Conservation (phyloP, 37 sponge, comb jelly and placozoan species). For the Petrosia ficiformis region DNA sequence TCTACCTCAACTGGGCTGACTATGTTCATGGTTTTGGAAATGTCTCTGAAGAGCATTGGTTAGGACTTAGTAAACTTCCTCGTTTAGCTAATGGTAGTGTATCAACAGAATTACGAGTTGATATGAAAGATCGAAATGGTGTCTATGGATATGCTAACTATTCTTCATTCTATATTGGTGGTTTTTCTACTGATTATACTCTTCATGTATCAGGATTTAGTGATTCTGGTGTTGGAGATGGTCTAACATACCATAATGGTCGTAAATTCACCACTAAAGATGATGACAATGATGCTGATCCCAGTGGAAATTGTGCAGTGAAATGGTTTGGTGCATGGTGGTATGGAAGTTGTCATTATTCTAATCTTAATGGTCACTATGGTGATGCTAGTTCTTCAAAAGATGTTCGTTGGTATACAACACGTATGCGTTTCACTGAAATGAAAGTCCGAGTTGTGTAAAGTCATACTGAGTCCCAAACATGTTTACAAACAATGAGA, state of each 20-base stretch:
- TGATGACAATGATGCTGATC: conserved; percentile 4
- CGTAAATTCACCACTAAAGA: background rate
- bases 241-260: background rate
- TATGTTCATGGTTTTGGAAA: conserved; percentile 36
- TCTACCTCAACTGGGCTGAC: conserved; percentile 7
- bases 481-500: no score
- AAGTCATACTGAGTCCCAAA: no score
- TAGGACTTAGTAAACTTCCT: conserved; percentile 18
- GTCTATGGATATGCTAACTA: background rate
- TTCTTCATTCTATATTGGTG: conserved; percentile 8
- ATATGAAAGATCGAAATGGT: background rate
- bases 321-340: conserved; percentile 10
- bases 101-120: background rate
- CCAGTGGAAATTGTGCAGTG: background rate
- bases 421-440: background rate
- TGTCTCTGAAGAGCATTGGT: conserved; percentile 19
- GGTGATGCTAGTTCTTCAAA: background rate
- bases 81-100: conserved; percentile 13
- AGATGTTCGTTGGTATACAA: background rate
- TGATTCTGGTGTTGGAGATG: conserved; percentile 1
- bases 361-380: conserved; percentile 20
- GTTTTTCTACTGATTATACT: conserved; percentile 2
- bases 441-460: background rate
- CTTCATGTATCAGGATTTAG: conserved; percentile 9
- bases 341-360: background rate